phyloP scores from a whole-genome alignment of 2,888 invertebrate genomes.

The Mechanitis mazaeus region DNA sequence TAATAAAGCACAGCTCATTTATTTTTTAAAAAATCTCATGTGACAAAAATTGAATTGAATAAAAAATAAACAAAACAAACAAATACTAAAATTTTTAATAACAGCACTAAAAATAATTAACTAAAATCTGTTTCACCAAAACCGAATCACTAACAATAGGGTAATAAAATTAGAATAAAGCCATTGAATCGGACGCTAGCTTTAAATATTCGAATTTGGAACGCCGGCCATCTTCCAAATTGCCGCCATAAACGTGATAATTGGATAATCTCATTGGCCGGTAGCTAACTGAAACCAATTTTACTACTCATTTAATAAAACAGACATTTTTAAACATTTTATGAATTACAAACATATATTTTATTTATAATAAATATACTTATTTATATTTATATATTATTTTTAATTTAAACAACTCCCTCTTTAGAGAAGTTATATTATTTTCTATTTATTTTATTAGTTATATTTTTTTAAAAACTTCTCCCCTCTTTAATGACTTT shows the following conservation, averaged over 20 bases:
- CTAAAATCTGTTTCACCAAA: slow-evolving; percentile 17
- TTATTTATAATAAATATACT: background rate
- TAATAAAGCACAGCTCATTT: too few species aligned
- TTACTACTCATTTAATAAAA: slow-evolving; percentile 38
- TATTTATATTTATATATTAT: too few species aligned
- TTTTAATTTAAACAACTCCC: too few species aligned
- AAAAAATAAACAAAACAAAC: background rate
- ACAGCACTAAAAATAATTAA: background rate
- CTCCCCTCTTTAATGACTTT: too few species aligned
- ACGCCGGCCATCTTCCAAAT: slow-evolving; percentile 66
- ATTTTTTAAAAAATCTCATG: too few species aligned
- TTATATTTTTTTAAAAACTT: too few species aligned
- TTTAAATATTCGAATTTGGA: slow-evolving; percentile 63
- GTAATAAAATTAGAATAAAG: slow-evolving; percentile 65
- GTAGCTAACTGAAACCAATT: slow-evolving; percentile 67
- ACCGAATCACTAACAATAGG: slow-evolving; percentile 39
- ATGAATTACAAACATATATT: background rate
- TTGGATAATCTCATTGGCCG: slow-evolving; percentile 67
- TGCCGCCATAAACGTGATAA: slow-evolving; percentile 66
- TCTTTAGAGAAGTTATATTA: too few species aligned
- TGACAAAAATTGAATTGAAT: too few species aligned
- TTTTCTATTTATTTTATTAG: too few species aligned
- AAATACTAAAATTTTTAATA: background rate
- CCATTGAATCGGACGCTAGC: slow-evolving; percentile 61
- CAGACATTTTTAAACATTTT: background rate